These are phyloP conservation scores for Thelaira solivaga DNA, from an alignment of 2,888 invertebrate genomes.

Conservation along the genomic window DNA sequence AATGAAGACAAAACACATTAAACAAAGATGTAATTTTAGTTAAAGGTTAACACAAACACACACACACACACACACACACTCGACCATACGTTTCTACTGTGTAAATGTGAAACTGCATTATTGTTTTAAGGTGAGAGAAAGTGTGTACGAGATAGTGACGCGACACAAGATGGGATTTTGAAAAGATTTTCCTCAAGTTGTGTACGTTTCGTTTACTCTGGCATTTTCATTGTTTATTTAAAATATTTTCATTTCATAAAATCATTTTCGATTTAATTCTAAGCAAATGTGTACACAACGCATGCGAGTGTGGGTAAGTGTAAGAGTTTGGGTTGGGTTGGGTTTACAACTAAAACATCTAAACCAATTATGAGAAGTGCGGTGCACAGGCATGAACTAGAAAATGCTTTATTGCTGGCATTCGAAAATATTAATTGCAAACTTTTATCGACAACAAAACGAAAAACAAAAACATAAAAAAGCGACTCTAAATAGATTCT, in stretches of 20 bases:
- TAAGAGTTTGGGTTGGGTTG: too few species aligned
- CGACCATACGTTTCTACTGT: too few species aligned
- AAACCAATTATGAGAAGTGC: neutral
- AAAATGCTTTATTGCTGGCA: neutral
- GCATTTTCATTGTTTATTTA: slow-evolving; percentile 17
- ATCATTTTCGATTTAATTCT: neutral
- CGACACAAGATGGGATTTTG: slow-evolving; percentile 13
- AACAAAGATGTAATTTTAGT: slow-evolving; percentile 16
- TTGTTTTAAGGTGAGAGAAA: too few species aligned
- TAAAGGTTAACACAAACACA: neutral
- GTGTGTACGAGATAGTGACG: too few species aligned
- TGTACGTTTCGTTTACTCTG: neutral
- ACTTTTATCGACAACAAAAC: neutral
- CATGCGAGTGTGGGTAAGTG: too few species aligned
- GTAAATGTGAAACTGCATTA: too few species aligned
- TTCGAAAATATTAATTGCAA: neutral
- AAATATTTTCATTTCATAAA: neutral
- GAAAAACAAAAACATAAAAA: too few species aligned
- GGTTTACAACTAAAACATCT: neutral
- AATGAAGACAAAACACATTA: neutral
- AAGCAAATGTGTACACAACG: neutral
- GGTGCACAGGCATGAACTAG: neutral
- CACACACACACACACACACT: too few species aligned
- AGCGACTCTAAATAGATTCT: neutral
- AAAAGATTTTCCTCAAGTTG: neutral